Conservation (phyloP, 2,797 vertebrate genomes). For the Dryobates pubescens region DNA sequence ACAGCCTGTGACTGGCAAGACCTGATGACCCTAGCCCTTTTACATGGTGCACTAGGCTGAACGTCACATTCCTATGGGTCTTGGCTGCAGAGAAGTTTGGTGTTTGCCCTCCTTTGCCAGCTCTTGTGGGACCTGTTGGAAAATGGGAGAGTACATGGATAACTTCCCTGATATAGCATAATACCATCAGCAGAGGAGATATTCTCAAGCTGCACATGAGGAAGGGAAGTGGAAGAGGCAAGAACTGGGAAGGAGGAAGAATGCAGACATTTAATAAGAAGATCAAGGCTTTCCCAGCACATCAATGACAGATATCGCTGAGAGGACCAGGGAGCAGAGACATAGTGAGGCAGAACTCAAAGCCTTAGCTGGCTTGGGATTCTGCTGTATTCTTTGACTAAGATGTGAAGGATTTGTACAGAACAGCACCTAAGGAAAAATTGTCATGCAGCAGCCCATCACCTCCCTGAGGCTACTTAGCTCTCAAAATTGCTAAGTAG, state of each 20-base stretch:
- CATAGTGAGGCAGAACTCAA: neutral
- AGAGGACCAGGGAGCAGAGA: neutral
- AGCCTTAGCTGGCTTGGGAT: neutral
- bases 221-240: neutral
- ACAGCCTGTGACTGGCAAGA: neutral
- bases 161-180: neutral
- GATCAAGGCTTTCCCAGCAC: neutral
- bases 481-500: neutral
- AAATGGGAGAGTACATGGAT: neutral
- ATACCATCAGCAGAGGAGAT: neutral
- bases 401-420: neutral
- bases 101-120: neutral
- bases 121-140: neutral
- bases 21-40: neutral
- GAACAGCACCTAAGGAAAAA: neutral
- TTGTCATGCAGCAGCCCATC: neutral
- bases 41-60: neutral
- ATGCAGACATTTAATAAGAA: neutral
- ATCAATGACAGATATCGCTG: neutral
- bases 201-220: neutral
- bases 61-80: neutral
- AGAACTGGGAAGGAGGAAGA: neutral
- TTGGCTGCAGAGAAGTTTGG: neutral
- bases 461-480: neutral
- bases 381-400: neutral